Percentiles rank a stretch among this genome's conserved stretches.
These are phyloP conservation scores for Lasioglossum lativentre DNA, from an alignment of 2,888 invertebrate species.

Conservation along the genomic window DNA sequence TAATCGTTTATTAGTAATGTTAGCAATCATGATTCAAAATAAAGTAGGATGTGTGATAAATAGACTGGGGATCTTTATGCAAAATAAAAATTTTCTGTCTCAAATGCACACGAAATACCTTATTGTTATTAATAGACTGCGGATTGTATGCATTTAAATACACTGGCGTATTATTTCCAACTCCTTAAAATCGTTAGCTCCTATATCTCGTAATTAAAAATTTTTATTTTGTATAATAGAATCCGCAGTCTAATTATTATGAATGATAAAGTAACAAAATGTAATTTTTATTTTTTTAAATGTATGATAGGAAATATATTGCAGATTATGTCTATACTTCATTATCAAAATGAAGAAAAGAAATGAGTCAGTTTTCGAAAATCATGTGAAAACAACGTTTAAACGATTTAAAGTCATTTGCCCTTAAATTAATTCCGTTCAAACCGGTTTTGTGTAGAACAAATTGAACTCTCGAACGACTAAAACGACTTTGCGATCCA, in stretches of 20 bases:
- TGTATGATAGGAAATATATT: neutral
- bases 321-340: neutral
- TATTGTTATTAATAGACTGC: neutral
- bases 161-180: neutral
- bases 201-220: neutral
- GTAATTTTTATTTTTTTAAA: neutral
- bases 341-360: neutral
- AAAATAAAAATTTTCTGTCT: neutral
- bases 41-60: neutral
- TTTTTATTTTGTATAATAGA: too few species aligned
- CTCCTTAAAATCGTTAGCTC: neutral
- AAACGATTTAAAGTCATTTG: too few species aligned
- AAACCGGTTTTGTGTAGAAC: neutral
- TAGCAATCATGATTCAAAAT: neutral
- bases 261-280: neutral
- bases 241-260: neutral
- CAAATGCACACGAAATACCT: neutral
- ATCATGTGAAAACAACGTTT: neutral
- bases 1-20: neutral
- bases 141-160: neutral
- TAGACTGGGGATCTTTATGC: neutral
- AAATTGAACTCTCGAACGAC: neutral
- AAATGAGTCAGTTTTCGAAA: neutral
- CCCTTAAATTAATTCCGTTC: neutral
- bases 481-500: conserved; percentile 1